Conservation (phyloP, 2,113 vertebrate genomes). For the Mirza zaza region DNA sequence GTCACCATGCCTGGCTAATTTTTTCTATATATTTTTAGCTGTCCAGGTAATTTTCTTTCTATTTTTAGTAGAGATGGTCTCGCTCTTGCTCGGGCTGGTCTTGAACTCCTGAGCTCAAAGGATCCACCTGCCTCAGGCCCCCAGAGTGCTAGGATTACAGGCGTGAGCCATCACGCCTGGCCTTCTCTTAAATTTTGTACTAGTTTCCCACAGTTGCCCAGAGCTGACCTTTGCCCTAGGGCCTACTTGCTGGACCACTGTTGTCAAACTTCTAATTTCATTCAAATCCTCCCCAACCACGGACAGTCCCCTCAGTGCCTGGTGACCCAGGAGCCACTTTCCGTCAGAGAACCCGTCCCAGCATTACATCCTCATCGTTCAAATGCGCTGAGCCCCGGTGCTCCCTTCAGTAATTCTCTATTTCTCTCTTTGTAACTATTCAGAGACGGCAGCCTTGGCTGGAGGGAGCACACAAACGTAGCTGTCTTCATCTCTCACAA, state of each 20-base stretch:
- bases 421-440: background rate
- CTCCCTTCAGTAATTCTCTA: background rate
- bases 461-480: background rate
- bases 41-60: too few relatives aligned
- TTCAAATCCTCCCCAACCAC: background rate
- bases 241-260: background rate
- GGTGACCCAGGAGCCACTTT: background rate
- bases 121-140: too few relatives aligned
- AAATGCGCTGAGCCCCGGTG: background rate
- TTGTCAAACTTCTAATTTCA: background rate
- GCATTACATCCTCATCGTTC: background rate
- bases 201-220: background rate
- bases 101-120: too few relatives aligned
- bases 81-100: too few relatives aligned
- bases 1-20: too few relatives aligned
- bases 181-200: background rate
- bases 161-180: too few relatives aligned
- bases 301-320: background rate
- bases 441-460: background rate
- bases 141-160: too few relatives aligned
- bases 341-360: background rate
- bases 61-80: too few relatives aligned
- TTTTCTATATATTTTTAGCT: too few relatives aligned
- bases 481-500: slow-evolving; percentile 12
- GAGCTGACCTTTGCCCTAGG: background rate